These are phyloP conservation scores for Thunnus thynnus DNA, from an alignment of 2,113 vertebrate species.

Conservation along the genomic window DNA sequence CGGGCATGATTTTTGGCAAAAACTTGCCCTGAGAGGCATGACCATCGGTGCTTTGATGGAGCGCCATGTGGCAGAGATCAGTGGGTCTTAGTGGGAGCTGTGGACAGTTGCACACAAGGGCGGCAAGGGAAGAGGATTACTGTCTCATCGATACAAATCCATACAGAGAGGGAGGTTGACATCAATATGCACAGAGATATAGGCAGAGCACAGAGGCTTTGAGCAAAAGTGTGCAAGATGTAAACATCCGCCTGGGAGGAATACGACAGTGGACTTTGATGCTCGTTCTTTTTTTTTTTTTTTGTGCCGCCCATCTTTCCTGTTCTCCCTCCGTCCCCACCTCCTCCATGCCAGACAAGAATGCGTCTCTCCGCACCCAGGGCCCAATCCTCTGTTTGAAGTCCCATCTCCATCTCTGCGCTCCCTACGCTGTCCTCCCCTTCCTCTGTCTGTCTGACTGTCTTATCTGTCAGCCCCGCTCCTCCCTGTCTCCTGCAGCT, in stretches of 20 bases:
- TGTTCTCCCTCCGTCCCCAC: constrained; percentile 43
- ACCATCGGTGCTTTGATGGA: constrained; percentile 83
- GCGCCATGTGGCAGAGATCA: constrained; percentile 86
- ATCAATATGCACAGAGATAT: constrained; percentile 70
- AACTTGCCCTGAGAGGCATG: constrained; percentile 77
- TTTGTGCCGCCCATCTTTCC: constrained; percentile 48
- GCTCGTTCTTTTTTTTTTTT: constrained; percentile 15
- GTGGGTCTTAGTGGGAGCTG: constrained; percentile 83
- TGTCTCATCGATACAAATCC: constrained; percentile 83
- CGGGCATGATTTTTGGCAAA: constrained; percentile 67
- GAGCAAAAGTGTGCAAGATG: constrained; percentile 37
- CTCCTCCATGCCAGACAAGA: constrained; percentile 76
- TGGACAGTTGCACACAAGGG: constrained; percentile 81
- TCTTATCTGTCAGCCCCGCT: constrained; percentile 78
- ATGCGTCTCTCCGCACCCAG: constrained; percentile 83
- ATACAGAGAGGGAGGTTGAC: constrained; percentile 73
- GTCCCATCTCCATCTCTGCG: constrained; percentile 76
- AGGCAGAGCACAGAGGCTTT: constrained; percentile 36
- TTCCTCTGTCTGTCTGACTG: constrained; percentile 61
- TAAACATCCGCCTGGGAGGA: constrained; percentile 59
- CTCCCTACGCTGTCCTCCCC: constrained; percentile 68
- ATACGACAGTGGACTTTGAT: constrained; percentile 45
- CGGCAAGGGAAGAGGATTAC: constrained; percentile 81
- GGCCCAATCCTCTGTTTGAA: constrained; percentile 82
- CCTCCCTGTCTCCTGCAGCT: constrained; percentile 81